Evolutionary conservation across 37 sponge, comb jelly and placozoan genomes (phyloP).

Genomic region (Hexactinellida sp.): DNA sequence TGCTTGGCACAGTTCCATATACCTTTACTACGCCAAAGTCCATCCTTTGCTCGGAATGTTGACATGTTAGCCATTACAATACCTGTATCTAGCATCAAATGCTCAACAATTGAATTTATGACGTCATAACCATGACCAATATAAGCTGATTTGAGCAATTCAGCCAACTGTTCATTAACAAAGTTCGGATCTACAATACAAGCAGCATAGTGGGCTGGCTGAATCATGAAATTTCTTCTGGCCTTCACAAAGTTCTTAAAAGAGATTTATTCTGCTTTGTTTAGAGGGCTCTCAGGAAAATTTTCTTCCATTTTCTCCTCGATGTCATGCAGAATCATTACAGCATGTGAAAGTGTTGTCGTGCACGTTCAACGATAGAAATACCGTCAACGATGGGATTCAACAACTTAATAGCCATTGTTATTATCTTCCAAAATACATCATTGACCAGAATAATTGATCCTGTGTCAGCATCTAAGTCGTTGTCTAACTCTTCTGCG

Average conservation of each 20-base stretch:
- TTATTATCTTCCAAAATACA: not conserved
- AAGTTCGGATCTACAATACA: not conserved
- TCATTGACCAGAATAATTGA: not conserved
- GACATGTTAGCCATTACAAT: not conserved
- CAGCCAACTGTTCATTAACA: not conserved
- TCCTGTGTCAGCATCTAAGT: not conserved
- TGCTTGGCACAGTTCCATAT: not conserved
- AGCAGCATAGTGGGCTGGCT: not conserved
- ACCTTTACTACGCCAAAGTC: not conserved
- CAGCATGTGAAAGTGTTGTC: not conserved
- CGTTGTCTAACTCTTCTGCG: not conserved
- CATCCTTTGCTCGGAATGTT: not conserved
- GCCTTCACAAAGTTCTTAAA: not conserved
- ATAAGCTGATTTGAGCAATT: not conserved
- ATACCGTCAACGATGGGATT: not conserved
- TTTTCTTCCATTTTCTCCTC: not conserved
- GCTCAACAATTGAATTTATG: not conserved
- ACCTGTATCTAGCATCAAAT: not conserved
- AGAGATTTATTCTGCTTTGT: not conserved
- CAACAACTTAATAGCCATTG: not conserved
- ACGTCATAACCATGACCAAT: not conserved
- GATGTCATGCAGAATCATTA: not conserved
- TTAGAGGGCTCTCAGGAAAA: not conserved
- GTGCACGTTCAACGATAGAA: not conserved
- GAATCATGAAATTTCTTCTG: not conserved